Conservation (phyloP, 1,140 invertebrate species). For the Trissolcus basalis region DNA sequence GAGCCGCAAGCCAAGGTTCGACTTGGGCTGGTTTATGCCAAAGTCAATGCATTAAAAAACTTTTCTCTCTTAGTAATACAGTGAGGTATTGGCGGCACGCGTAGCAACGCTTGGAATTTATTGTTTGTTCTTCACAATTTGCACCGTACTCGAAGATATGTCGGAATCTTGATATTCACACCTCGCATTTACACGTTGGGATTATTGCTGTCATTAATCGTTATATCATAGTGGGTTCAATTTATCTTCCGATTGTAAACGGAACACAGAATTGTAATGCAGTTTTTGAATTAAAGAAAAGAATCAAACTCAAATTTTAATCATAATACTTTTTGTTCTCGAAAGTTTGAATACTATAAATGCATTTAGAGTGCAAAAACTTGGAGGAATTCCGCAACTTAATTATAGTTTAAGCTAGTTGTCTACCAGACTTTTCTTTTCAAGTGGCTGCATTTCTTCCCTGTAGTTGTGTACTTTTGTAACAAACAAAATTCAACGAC, state of each 20-base stretch:
- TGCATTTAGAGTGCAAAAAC: too few relatives aligned
- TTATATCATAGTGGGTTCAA: conserved; percentile 20
- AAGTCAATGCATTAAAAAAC: conserved; percentile 7
- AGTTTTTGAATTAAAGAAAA: not conserved
- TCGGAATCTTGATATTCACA: conserved; percentile 45
- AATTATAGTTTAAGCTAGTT: too few relatives aligned
- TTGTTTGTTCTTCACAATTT: conserved; percentile 38
- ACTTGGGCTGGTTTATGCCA: not conserved
- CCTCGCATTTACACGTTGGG: conserved; percentile 14
- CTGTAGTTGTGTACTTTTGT: too few relatives aligned
- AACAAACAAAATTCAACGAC: too few relatives aligned
- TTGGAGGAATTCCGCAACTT: too few relatives aligned
- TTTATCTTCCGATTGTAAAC: conserved; percentile 14
- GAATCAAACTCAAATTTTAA: too few relatives aligned
- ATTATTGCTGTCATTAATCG: conserved; percentile 33
- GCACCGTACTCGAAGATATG: conserved; percentile 26
- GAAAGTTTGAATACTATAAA: too few relatives aligned
- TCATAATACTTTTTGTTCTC: too few relatives aligned
- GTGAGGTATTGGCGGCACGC: conserved; percentile 31
- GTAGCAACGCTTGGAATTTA: conserved; percentile 42
- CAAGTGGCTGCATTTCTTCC: too few relatives aligned
- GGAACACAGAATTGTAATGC: not conserved
- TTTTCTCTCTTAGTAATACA: conserved; percentile 20
- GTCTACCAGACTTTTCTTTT: too few relatives aligned
- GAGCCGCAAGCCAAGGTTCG: conserved; percentile 1